These are phyloP conservation scores for Tyto alba DNA, from an alignment of 2,113 vertebrate genomes.

Conservation along the genomic window DNA sequence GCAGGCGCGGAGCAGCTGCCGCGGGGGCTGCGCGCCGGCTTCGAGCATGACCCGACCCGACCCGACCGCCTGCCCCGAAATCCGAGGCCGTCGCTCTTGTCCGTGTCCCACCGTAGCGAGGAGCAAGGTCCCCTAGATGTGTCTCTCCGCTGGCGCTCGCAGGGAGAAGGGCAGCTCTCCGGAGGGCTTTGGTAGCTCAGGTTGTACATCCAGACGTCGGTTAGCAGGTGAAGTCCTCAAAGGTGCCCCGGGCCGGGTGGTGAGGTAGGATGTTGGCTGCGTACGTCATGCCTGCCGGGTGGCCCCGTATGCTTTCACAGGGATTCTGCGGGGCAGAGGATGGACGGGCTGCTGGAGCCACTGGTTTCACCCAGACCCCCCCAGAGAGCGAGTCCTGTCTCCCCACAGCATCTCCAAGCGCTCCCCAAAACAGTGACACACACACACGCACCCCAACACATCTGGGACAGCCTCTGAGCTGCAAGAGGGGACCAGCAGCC, in stretches of 20 bases:
- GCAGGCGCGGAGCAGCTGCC: background rate
- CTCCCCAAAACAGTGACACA: rapidly evolving
- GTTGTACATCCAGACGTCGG: constrained; percentile 64
- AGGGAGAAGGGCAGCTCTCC: constrained; percentile 56
- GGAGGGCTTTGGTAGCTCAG: constrained; percentile 63
- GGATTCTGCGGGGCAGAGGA: constrained; percentile 75
- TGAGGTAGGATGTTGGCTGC: constrained; percentile 99
- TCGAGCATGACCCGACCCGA: background rate
- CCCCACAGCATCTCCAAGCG: background rate
- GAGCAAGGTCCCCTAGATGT: constrained; percentile 33
- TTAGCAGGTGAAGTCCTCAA: constrained; percentile 99
- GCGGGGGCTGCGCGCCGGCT: background rate
- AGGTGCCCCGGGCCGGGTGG: constrained; percentile 93
- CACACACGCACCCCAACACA: background rate
- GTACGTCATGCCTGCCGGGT: constrained; percentile 89
- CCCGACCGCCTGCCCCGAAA: background rate
- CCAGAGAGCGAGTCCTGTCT: rapidly evolving
- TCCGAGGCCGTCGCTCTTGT: constrained; percentile 6
- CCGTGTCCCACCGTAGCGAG: constrained; percentile 13
- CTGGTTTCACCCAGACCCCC: background rate
- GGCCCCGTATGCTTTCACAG: constrained; percentile 89
- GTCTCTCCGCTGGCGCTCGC: constrained; percentile 3
- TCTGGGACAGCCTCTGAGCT: background rate
- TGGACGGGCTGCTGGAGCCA: rapidly evolving
- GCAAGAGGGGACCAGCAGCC: too few species aligned